phyloP scores from a whole-genome alignment of 1,140 invertebrate genomes.

The Andrena cerasifolii region DNA sequence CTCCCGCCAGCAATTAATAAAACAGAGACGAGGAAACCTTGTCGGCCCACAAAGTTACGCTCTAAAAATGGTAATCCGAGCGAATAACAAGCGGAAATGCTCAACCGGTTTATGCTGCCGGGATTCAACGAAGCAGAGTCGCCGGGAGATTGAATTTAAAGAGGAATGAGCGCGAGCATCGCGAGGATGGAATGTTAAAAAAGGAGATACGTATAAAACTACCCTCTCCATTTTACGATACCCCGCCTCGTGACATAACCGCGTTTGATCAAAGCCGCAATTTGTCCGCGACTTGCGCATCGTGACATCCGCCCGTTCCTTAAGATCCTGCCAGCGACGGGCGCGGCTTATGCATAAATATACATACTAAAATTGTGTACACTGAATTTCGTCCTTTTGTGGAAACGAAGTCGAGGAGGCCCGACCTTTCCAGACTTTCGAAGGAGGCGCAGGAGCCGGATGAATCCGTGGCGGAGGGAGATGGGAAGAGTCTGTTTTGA shows the following conservation, averaged over 20 bases:
- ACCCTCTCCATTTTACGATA: not conserved
- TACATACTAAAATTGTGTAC: slow-evolving; percentile 60
- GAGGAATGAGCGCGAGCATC: not conserved
- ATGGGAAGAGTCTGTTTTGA: slow-evolving; percentile 26
- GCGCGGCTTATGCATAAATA: slow-evolving; percentile 60
- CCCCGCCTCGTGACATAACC: slow-evolving; percentile 9
- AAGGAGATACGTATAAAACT: not conserved
- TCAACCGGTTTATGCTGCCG: slow-evolving; percentile 1
- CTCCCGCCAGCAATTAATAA: not conserved
- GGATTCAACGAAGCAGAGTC: not conserved
- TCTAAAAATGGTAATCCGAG: slow-evolving; percentile 18
- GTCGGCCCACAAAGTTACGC: not conserved
- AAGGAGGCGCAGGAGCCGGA: not conserved
- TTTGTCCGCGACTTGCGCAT: slow-evolving; percentile 5
- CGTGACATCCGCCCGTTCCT: slow-evolving; percentile 6
- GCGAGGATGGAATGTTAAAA: not conserved
- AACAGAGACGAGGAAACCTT: not conserved
- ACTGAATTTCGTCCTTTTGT: slow-evolving; percentile 60
- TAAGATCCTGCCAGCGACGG: slow-evolving; percentile 10
- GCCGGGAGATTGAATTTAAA: slow-evolving; percentile 24
- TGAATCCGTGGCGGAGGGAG: not conserved
- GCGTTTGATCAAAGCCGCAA: slow-evolving; percentile 18
- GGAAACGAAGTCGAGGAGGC: slow-evolving; percentile 39
- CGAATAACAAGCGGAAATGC: slow-evolving; percentile 5
- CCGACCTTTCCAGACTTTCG: slow-evolving; percentile 21